A percentile compares a stretch with the other conserved stretches of the same genome.
Conservation (phyloP, 2,113 vertebrate genomes). For the Rhabdornis inornatus region DNA sequence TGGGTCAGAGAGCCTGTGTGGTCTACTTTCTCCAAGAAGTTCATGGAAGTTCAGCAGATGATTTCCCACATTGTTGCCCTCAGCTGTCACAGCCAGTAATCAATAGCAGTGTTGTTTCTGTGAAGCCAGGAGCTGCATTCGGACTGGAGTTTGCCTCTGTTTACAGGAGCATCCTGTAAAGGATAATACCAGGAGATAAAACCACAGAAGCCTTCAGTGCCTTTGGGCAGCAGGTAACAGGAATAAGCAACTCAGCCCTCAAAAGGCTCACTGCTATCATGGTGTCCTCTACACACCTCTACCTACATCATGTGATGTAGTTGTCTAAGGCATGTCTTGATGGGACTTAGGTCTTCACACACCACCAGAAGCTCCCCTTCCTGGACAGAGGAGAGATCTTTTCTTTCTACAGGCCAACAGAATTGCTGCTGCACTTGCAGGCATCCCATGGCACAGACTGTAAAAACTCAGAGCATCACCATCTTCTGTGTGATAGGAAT, state of each 20-base stretch:
- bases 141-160: not conserved
- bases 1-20: not conserved
- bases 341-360: not conserved
- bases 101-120: not conserved
- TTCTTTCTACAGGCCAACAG: not conserved
- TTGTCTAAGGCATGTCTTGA: fast-evolving
- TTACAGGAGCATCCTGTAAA: not conserved
- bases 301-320: fast-evolving
- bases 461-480: not conserved
- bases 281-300: not conserved
- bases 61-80: not conserved
- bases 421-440: not conserved
- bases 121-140: not conserved
- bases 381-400: not conserved
- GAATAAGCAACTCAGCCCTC: not conserved
- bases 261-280: not conserved
- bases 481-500: not conserved
- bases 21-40: not conserved
- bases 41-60: not conserved
- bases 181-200: not conserved
- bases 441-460: not conserved
- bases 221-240: not conserved
- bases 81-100: not conserved
- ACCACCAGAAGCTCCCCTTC: not conserved
- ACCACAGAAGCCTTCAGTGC: not conserved